These are phyloP conservation scores for Corythaeola cristata DNA, from an alignment of 2,113 vertebrate species.

Conservation along the genomic window DNA sequence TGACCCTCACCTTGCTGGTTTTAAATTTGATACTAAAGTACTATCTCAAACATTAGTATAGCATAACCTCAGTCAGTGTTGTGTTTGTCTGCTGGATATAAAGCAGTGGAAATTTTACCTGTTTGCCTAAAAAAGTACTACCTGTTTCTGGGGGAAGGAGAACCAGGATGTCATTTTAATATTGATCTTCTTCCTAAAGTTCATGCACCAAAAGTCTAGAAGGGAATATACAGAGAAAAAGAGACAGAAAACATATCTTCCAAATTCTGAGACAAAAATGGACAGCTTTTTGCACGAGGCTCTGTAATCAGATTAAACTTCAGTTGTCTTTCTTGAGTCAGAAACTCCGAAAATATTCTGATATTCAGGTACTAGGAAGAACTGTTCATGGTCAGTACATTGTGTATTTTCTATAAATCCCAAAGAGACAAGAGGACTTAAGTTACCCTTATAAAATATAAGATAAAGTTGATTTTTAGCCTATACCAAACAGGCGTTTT, in stretches of 20 bases:
- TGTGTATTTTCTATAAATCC: not conserved
- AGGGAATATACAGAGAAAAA: not conserved
- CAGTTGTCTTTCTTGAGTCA: not conserved
- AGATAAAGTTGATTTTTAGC: not conserved
- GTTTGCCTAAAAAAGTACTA: not conserved
- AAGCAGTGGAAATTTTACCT: not conserved
- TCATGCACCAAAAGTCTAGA: not conserved
- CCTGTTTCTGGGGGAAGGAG: not conserved
- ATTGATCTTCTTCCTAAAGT: not conserved
- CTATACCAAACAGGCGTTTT: not conserved
- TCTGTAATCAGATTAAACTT: not conserved
- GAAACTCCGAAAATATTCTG: not conserved
- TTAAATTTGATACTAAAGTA: not conserved
- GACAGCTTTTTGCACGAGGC: not conserved
- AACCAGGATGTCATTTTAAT: not conserved
- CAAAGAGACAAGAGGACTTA: not conserved
- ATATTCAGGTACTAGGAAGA: not conserved
- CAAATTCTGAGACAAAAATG: not conserved
- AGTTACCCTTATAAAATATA: not conserved
- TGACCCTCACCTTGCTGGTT: not conserved
- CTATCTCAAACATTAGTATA: not conserved
- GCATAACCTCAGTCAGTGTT: not conserved
- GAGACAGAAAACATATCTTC: not conserved
- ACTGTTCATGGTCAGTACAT: not conserved
- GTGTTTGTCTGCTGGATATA: not conserved